Evolutionary conservation across 1,140 invertebrate species (phyloP).

Genomic region (Hestina assimilis): DNA sequence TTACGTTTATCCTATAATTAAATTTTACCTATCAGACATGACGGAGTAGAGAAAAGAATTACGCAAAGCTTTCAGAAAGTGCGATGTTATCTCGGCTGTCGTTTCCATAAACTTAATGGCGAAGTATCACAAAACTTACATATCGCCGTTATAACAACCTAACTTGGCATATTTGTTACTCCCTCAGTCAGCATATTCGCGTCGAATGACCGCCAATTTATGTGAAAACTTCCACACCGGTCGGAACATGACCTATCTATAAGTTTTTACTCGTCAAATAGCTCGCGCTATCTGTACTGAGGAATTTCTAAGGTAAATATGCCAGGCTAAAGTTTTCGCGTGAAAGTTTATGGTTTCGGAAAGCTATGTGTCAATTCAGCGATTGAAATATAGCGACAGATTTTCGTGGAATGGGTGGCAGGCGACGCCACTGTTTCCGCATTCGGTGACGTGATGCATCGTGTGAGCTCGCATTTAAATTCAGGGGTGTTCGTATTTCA

Average conservation of each 20-base stretch:
- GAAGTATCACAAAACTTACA: conserved; percentile 77
- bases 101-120: conserved; percentile 77
- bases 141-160: conserved; percentile 76
- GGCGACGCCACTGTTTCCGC: conserved; percentile 54
- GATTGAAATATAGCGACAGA: conserved; percentile 71
- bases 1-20: conserved; percentile 39
- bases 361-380: conserved; percentile 70
- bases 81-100: conserved; percentile 72
- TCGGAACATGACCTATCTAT: conserved; percentile 72
- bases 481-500: conserved; percentile 46
- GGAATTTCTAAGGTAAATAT: conserved; percentile 72
- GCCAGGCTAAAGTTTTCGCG: conserved; percentile 72
- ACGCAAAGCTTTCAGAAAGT: conserved; percentile 75
- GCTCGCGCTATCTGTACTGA: conserved; percentile 58
- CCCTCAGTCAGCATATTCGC: conserved; percentile 76
- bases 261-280: conserved; percentile 75
- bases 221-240: conserved; percentile 73
- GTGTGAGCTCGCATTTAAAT: conserved; percentile 54
- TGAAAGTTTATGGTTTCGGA: conserved; percentile 65
- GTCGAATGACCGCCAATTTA: conserved; percentile 78
- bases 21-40: conserved; percentile 36
- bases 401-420: conserved; percentile 46
- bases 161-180: conserved; percentile 78
- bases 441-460: conserved; percentile 51
- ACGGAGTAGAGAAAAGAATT: conserved; percentile 55